These are phyloP conservation scores for Hoplostethus atlanticus DNA, from an alignment of 2,797 vertebrate species.

Conservation along the genomic window DNA sequence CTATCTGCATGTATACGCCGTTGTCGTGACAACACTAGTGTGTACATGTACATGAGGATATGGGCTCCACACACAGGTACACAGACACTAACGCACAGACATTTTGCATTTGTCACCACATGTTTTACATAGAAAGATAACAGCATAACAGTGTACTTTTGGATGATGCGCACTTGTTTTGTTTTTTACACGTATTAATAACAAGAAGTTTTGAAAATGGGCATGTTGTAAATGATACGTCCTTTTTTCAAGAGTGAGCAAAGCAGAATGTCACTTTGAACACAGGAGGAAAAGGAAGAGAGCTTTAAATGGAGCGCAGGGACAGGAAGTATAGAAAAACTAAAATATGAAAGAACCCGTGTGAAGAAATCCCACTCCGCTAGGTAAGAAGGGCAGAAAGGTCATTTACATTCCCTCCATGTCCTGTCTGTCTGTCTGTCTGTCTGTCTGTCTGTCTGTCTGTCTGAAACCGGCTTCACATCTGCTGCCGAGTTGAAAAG, in stretches of 20 bases:
- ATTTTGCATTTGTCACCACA: too few species aligned
- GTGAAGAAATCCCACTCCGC: slow-evolving; percentile 12
- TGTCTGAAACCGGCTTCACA: slow-evolving; percentile 59
- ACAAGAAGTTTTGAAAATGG: background rate
- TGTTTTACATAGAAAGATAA: too few species aligned
- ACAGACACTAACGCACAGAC: too few species aligned
- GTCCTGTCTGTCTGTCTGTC: too few species aligned
- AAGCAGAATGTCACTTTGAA: background rate
- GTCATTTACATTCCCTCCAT: slow-evolving; percentile 59
- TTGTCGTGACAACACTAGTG: too few species aligned
- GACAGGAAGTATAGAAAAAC: background rate
- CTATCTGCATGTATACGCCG: too few species aligned
- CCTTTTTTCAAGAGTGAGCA: background rate
- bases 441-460: too few species aligned
- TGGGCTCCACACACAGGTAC: too few species aligned
- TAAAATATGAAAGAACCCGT: background rate
- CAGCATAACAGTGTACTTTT: too few species aligned
- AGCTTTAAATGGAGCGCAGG: background rate
- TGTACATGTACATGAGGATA: too few species aligned
- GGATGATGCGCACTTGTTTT: background rate
- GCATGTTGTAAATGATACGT: background rate
- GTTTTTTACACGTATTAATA: background rate
- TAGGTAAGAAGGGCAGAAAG: slow-evolving; percentile 60
- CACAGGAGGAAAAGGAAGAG: background rate
- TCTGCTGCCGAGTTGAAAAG: slow-evolving; percentile 66